A percentile compares a stretch with the other conserved stretches of the same genome.
Conservation (phyloP, 2,888 invertebrate genomes). For the Ischnura elegans region DNA sequence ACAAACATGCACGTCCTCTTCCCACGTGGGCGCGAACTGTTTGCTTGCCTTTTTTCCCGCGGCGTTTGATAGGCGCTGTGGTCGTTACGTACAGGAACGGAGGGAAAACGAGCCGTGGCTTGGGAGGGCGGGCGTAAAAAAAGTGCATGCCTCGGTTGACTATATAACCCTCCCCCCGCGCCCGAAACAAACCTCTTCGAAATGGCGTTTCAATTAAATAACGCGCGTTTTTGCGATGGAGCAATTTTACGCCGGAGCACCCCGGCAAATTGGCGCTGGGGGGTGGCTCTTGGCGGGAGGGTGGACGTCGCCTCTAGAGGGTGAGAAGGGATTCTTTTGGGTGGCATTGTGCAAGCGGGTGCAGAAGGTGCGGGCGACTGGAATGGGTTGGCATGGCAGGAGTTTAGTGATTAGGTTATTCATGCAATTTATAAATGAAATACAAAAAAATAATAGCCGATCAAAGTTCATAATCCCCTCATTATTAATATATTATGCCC, state of each 20-base stretch:
- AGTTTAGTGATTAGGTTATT: not conserved
- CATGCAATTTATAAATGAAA: not conserved
- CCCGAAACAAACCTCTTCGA: not conserved
- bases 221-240: not conserved
- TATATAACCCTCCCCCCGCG: no score
- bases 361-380: not conserved
- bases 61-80: not conserved
- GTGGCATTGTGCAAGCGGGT: no score
- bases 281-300: not conserved
- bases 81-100: not conserved
- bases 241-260: slow-evolving; percentile 51
- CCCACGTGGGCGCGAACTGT: not conserved
- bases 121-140: not conserved
- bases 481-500: no score
- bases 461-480: no score
- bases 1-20: not conserved
- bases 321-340: not conserved
- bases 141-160: not conserved
- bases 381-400: not conserved
- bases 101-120: no score
- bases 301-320: not conserved
- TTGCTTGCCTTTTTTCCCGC: not conserved
- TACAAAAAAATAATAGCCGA: not conserved
- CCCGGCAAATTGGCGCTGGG: slow-evolving; percentile 25
- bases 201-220: slow-evolving; percentile 43